Conservation (phyloP, 2,888 invertebrate genomes). For the Lathronympha strigana region DNA sequence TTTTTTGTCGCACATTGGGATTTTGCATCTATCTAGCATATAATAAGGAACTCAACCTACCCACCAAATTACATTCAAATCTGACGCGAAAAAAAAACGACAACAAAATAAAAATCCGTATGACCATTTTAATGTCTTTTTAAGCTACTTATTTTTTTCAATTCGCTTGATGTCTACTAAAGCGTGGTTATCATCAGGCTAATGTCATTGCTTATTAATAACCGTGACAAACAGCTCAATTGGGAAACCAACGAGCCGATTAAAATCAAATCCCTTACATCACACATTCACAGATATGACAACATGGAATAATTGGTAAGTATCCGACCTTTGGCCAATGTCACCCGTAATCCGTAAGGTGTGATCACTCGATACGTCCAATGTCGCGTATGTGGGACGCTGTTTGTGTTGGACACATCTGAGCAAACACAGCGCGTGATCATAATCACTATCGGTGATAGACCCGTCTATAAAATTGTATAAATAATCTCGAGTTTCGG, state of each 20-base stretch:
- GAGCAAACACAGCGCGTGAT: slow-evolving; percentile 38
- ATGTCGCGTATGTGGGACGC: slow-evolving; percentile 44
- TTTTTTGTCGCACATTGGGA: no score
- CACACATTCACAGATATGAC: slow-evolving; percentile 21
- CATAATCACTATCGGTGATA: slow-evolving; percentile 15
- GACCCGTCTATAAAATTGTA: slow-evolving; percentile 12
- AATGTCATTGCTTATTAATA: slow-evolving; percentile 1
- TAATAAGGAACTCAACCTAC: no score
- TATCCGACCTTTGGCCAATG: slow-evolving; percentile 35
- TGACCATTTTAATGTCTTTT: background rate
- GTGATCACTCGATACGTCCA: slow-evolving; percentile 44
- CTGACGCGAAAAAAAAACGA: no score
- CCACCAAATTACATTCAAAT: no score
- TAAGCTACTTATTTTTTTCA: background rate
- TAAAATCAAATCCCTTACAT: slow-evolving; percentile 34
- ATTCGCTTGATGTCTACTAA: background rate
- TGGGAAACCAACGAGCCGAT: slow-evolving; percentile 18
- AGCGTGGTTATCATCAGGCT: background rate
- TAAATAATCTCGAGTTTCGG: background rate
- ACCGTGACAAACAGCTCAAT: slow-evolving; percentile 17
- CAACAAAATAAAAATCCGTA: slow-evolving; percentile 1
- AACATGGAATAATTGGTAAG: slow-evolving; percentile 33
- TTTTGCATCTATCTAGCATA: no score
- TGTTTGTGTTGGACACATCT: slow-evolving; percentile 44
- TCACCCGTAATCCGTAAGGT: slow-evolving; percentile 23